Evolutionary conservation across 2,888 invertebrate genomes (phyloP), one percentile per base, ranked within the genome.

Genomic region (Petrophora chlorosata): DNA sequence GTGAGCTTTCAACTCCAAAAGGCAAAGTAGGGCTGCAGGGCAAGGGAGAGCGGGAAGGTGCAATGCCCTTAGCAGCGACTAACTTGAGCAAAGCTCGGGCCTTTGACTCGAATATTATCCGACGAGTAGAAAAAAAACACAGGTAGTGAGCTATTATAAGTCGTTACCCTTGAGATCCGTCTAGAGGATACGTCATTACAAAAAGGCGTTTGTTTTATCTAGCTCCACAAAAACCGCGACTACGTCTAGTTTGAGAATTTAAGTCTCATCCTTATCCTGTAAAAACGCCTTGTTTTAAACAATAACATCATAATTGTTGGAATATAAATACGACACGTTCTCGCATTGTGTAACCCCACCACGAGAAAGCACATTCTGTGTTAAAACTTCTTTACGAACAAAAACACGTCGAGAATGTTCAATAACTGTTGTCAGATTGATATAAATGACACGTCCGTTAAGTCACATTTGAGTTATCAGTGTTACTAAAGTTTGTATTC

Each of bases 11-110:
- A 64, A 66, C 81, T 80, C 69, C 65, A 67, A 82, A 84, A 82
- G 70, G 71, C 73, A 85, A 90, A 83, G 84, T 88, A 87, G 89
- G 89, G 89, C 88, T 88, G 78, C 85, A 86, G 86, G 85, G 87
- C 82, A 86, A 86, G 87, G 88, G 88, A 87, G 86, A 85, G 78
- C 82, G 81, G 77, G 73, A 79, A 84, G 85, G 90, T 79, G 84
- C 88, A 88, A 78, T 88, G 90, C 87, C 89, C 90, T 87, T 81
- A 79, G 79, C 73, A 73, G 78, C 73, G 72, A 70, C 82, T 79
- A 81, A 81, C 77, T 73, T 70, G 68, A 81, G 79, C 74, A 77
- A 78, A 80, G 78, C 85, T 82, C 65, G 79, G 84, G 80, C 73
- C 82, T 88, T 87, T 83, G 85, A 85, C 85, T 84, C 69, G 76